phyloP scores from a whole-genome alignment of 2,113 vertebrate species.

The Echinops telfairi region DNA sequence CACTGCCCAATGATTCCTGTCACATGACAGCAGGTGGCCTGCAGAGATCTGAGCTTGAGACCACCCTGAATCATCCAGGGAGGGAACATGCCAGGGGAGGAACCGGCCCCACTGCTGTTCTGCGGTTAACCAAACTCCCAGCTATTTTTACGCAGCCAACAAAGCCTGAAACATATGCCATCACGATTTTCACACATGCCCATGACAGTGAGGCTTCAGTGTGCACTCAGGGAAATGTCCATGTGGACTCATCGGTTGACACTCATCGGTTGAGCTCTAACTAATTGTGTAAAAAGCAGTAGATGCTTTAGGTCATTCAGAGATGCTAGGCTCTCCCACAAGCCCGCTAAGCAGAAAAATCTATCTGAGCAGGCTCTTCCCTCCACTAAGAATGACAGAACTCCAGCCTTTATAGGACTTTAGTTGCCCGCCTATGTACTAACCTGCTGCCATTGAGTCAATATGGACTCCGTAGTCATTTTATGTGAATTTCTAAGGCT shows the following conservation, averaged over 20 bases:
- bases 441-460: too few relatives aligned
- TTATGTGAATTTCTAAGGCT: too few relatives aligned
- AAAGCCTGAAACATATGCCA: slow-evolving; percentile 38
- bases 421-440: background rate
- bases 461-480: too few relatives aligned
- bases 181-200: background rate
- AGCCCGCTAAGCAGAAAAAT: background rate
- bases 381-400: background rate
- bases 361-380: background rate
- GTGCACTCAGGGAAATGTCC: background rate
- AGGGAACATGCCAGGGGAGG: background rate
- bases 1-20: background rate
- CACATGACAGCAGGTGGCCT: background rate
- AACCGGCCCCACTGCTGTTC: background rate
- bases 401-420: background rate
- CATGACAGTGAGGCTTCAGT: background rate
- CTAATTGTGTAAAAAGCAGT: slow-evolving; percentile 20
- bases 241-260: background rate
- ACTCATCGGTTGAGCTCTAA: background rate
- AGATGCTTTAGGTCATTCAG: background rate
- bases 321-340: background rate
- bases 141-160: slow-evolving; percentile 54
- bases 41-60: background rate
- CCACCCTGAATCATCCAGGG: slow-evolving; percentile 41
- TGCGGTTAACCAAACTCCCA: slow-evolving; percentile 61